Percentiles rank a stretch among this genome's conserved stretches.
Conservation (phyloP, 2,113 vertebrate species). For the Clarias gariepinus region DNA sequence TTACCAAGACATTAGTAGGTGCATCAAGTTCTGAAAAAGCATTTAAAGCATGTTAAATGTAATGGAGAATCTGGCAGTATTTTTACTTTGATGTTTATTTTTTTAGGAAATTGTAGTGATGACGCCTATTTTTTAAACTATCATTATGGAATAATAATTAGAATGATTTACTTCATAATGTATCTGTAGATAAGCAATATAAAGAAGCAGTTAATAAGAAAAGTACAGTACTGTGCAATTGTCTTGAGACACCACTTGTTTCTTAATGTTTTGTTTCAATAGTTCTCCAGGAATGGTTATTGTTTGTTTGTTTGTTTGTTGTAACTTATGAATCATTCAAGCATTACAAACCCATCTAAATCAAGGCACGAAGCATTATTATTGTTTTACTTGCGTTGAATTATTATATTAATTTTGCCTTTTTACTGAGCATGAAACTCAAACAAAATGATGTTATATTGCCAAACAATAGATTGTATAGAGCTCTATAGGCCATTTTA, state of each 20-base stretch:
- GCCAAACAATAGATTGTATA: no score
- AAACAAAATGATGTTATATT: neutral
- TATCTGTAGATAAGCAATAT: no score
- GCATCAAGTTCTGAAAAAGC: constrained; percentile 55
- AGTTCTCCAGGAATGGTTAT: no score
- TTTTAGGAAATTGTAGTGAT: neutral
- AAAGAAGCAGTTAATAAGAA: neutral
- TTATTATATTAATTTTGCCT: neutral
- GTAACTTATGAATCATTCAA: no score
- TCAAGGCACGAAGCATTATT: neutral
- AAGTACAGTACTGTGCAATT: no score
- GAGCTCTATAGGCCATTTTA: no score
- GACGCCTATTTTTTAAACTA: constrained; percentile 24
- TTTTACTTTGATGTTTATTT: neutral
- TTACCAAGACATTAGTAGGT: constrained; percentile 62
- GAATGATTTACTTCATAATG: neutral
- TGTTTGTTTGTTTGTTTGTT: no score
- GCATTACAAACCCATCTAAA: no score
- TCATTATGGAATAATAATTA: neutral
- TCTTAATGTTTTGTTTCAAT: no score
- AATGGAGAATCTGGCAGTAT: neutral
- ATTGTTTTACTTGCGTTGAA: neutral
- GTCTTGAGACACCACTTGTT: no score
- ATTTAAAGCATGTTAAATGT: constrained; percentile 23
- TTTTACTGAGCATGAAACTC: neutral